phyloP scores from a whole-genome alignment of 2,113 vertebrate genomes.

The Pygathrix nemaeus region DNA sequence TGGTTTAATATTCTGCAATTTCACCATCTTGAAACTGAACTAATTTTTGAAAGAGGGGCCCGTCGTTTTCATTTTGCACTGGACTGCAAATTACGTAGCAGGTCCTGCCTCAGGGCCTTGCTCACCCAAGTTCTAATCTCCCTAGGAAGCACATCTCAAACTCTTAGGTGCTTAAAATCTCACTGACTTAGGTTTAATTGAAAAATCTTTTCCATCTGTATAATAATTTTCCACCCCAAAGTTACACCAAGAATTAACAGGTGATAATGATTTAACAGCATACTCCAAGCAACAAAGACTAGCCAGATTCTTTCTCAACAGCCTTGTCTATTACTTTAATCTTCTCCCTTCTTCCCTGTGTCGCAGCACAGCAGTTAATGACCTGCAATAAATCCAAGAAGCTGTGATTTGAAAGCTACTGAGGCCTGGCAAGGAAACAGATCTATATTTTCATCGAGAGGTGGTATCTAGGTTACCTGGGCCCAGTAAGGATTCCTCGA shows the following conservation, averaged over 20 bases:
- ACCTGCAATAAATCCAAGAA: slow-evolving; percentile 30
- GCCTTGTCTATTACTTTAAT: slow-evolving; percentile 39
- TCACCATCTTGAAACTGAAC: not conserved
- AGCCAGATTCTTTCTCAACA: slow-evolving; percentile 30
- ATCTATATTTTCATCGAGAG: slow-evolving; percentile 49
- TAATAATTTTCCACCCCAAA: slow-evolving; percentile 47
- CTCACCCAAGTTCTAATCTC: not conserved
- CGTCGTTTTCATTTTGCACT: not conserved
- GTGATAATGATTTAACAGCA: slow-evolving; percentile 38
- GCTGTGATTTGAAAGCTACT: not conserved
- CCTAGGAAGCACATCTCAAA: not conserved
- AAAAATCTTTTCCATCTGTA: slow-evolving; percentile 8
- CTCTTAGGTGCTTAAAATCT: slow-evolving; percentile 13
- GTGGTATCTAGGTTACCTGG: not conserved
- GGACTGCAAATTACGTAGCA: not conserved
- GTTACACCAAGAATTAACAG: slow-evolving; percentile 42
- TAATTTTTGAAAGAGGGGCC: not conserved
- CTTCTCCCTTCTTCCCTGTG: not conserved
- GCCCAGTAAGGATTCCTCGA: slow-evolving; percentile 1
- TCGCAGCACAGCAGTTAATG: slow-evolving; percentile 44
- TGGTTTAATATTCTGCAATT: no score
- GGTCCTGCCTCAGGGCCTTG: not conserved
- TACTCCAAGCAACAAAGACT: slow-evolving; percentile 27
- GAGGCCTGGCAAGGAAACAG: slow-evolving; percentile 14
- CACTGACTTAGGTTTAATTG: not conserved